Percentiles rank a stretch among this genome's conserved stretches.
phyloP scores from a whole-genome alignment of 2,113 vertebrate species.

The Litocranius walleri region DNA sequence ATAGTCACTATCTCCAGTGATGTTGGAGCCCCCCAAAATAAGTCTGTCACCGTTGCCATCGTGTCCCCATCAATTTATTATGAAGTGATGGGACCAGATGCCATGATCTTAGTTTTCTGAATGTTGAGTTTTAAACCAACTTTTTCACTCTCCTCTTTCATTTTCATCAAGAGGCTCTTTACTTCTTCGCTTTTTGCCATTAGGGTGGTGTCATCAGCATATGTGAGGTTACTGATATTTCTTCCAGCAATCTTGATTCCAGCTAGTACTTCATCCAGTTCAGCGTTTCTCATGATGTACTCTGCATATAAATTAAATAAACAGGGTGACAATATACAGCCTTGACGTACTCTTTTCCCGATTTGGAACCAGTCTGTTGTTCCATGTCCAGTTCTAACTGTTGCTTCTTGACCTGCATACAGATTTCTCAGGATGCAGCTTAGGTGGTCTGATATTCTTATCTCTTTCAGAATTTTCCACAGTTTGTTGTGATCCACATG shows the following conservation, averaged over 20 bases:
- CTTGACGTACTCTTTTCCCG: fast-evolving
- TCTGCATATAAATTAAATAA: background rate
- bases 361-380: background rate
- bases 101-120: background rate
- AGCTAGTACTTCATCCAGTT: background rate
- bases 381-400: background rate
- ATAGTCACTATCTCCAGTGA: background rate
- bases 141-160: background rate
- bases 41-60: background rate
- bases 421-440: background rate
- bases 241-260: background rate
- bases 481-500: background rate
- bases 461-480: background rate
- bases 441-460: background rate
- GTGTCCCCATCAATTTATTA: background rate
- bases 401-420: background rate
- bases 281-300: background rate
- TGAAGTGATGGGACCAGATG: background rate
- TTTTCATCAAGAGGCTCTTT: background rate
- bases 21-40: fast-evolving
- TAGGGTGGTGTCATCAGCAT: background rate
- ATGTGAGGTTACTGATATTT: background rate
- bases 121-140: background rate
- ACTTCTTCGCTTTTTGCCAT: background rate
- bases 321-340: background rate